A percentile compares a stretch with the other conserved stretches of the same genome.
These are phyloP conservation scores for Beaufortia kweichowensis DNA, from an alignment of 2,113 vertebrate species.

Conservation along the genomic window DNA sequence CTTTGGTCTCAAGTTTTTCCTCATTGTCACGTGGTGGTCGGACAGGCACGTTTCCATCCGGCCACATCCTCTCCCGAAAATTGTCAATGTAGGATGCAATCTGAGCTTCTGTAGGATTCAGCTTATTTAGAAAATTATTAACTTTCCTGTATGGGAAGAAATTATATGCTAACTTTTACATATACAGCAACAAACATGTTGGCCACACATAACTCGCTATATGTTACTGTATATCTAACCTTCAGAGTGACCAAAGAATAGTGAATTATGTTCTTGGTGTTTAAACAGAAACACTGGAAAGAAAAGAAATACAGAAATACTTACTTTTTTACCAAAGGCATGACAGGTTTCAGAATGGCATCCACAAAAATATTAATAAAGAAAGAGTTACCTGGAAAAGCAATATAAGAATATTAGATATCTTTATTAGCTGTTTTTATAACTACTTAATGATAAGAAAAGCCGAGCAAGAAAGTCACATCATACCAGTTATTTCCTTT, in stretches of 20 bases:
- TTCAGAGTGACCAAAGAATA: neutral
- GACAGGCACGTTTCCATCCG: conserved; percentile 39
- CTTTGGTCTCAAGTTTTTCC: conserved; percentile 65
- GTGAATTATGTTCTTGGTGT: neutral
- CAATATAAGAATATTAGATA: neutral
- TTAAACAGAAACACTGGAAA: neutral
- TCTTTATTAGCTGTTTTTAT: neutral
- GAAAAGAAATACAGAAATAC: conserved; percentile 23
- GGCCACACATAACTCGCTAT: too few relatives aligned
- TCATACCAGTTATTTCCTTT: conserved; percentile 77
- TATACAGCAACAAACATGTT: neutral
- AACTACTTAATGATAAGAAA: neutral
- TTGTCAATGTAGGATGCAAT: conserved; percentile 67
- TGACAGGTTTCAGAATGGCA: conserved; percentile 68
- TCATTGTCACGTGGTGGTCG: conserved; percentile 58
- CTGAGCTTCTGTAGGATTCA: conserved; percentile 69
- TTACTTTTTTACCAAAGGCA: conserved; percentile 75
- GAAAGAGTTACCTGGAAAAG: conserved; percentile 71
- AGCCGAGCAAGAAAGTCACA: neutral
- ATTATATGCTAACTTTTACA: neutral
- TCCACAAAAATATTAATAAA: conserved; percentile 68
- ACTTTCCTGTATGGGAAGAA: conserved; percentile 65
- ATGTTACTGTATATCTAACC: too few relatives aligned
- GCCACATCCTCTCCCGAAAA: conserved; percentile 66
- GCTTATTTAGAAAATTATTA: conserved; percentile 66